Evolutionary conservation across 2,888 invertebrate species (phyloP).

Genomic region (Epinotia brunnichana): DNA sequence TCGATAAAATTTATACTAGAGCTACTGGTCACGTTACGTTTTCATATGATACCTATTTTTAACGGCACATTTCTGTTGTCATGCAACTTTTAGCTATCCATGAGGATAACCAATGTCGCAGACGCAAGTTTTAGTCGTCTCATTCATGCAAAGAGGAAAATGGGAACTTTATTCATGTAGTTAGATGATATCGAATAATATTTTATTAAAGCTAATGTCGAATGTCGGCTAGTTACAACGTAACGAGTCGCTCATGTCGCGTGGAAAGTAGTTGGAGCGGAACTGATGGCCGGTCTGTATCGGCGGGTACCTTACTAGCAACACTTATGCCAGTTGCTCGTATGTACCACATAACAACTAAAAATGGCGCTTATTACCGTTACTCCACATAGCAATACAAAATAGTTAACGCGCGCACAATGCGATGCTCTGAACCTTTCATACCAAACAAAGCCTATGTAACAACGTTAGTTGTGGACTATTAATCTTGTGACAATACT

Average conservation of each 20-base stretch:
- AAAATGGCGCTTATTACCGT: constrained; percentile 74
- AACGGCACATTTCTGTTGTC: not conserved
- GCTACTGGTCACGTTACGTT: too few relatives aligned
- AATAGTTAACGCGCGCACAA: constrained; percentile 67
- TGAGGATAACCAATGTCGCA: constrained; percentile 1
- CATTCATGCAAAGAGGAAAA: constrained; percentile 34
- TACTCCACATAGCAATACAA: constrained; percentile 68
- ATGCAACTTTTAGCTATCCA: constrained; percentile 1
- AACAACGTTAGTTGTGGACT: constrained; percentile 60
- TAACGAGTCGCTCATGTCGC: constrained; percentile 18
- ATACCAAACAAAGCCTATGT: constrained; percentile 53
- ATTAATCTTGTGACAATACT: constrained; percentile 55
- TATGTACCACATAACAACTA: constrained; percentile 62
- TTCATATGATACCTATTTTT: not conserved
- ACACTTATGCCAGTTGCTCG: constrained; percentile 58
- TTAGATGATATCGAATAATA: constrained; percentile 1
- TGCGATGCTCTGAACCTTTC: constrained; percentile 64
- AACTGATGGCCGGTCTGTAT: constrained; percentile 54
- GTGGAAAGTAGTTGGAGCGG: constrained; percentile 53
- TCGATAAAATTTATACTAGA: too few relatives aligned
- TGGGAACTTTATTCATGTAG: not conserved
- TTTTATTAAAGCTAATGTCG: constrained; percentile 6
- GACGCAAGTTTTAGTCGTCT: constrained; percentile 12
- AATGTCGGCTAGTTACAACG: constrained; percentile 15
- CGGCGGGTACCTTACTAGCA: constrained; percentile 49